A percentile compares a stretch with the other conserved stretches of the same genome.
Evolutionary conservation across 2,797 vertebrate species (phyloP).

Genomic region (Miopithecus talapoin): DNA sequence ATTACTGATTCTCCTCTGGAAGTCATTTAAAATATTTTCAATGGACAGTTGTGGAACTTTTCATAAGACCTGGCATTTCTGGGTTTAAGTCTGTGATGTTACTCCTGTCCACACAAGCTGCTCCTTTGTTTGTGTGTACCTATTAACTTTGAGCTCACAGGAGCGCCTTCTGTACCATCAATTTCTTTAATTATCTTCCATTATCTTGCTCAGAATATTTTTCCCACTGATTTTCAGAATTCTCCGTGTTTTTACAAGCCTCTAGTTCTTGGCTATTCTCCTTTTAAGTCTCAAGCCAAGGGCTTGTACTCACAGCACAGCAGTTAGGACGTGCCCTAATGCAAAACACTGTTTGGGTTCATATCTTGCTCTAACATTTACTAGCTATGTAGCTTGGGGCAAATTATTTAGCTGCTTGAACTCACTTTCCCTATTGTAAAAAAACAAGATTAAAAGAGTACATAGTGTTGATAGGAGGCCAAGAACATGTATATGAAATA

Average conservation of each 20-base stretch:
- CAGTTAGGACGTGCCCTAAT: background rate
- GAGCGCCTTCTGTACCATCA: background rate
- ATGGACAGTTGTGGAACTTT: background rate
- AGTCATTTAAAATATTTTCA: background rate
- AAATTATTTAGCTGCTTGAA: background rate
- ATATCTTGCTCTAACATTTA: background rate
- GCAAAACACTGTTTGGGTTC: background rate
- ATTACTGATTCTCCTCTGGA: background rate
- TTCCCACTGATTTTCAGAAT: background rate
- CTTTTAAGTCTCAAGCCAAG: background rate
- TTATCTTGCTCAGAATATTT: slow-evolving; percentile 35
- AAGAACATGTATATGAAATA: background rate
- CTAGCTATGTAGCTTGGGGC: background rate
- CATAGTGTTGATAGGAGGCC: background rate
- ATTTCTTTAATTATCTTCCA: background rate
- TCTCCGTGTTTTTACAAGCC: background rate
- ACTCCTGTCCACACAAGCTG: background rate
- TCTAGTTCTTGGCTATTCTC: background rate
- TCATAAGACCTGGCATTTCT: background rate
- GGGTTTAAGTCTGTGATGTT: background rate
- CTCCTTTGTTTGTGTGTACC: background rate
- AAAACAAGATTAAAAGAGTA: background rate
- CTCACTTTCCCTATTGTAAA: background rate
- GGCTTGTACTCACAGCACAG: background rate
- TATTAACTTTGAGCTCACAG: background rate